Conservation (phyloP, 2,113 vertebrate genomes). For the Phodopus roborovskii region DNA sequence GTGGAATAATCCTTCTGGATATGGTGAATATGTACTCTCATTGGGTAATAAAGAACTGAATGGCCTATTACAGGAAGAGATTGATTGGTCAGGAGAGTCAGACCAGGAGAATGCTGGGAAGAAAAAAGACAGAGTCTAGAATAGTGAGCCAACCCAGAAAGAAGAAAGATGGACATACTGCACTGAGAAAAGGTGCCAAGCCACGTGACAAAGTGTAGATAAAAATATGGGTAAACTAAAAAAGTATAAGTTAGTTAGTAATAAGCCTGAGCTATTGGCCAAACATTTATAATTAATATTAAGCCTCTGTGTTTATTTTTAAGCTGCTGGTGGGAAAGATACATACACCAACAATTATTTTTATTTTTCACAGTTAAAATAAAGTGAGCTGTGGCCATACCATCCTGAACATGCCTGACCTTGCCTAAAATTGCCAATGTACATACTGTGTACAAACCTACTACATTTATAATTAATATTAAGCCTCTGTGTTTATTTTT, state of each 20-base stretch:
- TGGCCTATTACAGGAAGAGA: background rate
- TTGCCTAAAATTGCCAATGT: background rate
- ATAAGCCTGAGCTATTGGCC: background rate
- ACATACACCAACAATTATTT: background rate
- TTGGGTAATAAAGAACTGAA: background rate
- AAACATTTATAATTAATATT: background rate
- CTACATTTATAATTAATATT: background rate
- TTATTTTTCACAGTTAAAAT: slow-evolving; percentile 44
- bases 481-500: background rate
- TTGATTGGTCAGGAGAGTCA: background rate
- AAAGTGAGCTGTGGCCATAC: background rate
- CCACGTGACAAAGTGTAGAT: background rate
- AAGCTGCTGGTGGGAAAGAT: background rate
- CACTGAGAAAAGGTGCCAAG: background rate
- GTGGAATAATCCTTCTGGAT: background rate
- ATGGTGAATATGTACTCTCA: background rate
- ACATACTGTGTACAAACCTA: background rate
- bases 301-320: background rate
- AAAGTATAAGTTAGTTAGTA: background rate
- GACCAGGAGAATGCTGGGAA: background rate
- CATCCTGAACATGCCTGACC: background rate
- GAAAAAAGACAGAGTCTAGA: background rate
- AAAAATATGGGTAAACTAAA: background rate
- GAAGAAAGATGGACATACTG: background rate
- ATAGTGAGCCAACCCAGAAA: background rate